Evolutionary conservation across 2,113 vertebrate genomes (phyloP).

Genomic region (Dicentrarchus labrax): DNA sequence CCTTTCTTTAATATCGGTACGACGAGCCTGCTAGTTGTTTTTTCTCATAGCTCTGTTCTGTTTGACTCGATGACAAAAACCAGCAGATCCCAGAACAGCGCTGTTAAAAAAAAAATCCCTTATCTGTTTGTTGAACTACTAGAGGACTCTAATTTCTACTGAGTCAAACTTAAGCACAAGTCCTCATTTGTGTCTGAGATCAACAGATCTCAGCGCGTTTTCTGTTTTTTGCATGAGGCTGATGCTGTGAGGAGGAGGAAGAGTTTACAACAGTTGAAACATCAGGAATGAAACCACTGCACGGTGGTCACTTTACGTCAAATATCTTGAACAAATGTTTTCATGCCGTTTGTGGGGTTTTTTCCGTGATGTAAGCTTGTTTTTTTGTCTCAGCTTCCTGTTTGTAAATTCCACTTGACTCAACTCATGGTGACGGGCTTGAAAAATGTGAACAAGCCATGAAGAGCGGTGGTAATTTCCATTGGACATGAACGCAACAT

Average conservation of each 20-base stretch:
- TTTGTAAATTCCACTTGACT: constrained; percentile 48
- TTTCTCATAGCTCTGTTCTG: constrained; percentile 23
- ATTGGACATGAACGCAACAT: constrained; percentile 14
- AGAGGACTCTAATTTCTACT: constrained; percentile 53
- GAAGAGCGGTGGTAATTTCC: constrained; percentile 23
- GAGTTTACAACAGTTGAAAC: constrained; percentile 71
- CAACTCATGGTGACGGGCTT: constrained; percentile 12
- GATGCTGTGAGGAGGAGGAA: constrained; percentile 52
- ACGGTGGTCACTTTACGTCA: constrained; percentile 70
- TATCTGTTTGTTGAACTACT: constrained; percentile 4
- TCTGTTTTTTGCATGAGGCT: not conserved
- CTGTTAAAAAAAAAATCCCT: constrained; percentile 7
- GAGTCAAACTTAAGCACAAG: constrained; percentile 75
- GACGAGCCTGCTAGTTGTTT: constrained; percentile 30
- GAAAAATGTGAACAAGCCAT: constrained; percentile 22
- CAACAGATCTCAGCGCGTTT: not conserved
- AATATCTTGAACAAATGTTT: constrained; percentile 52
- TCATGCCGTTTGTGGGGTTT: constrained; percentile 36
- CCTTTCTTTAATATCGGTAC: constrained; percentile 2
- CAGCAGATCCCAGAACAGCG: constrained; percentile 62
- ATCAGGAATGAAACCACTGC: constrained; percentile 76
- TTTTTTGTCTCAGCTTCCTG: constrained; percentile 67
- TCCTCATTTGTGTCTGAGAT: constrained; percentile 57
- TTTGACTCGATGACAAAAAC: constrained; percentile 37
- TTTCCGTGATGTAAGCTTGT: constrained; percentile 61